Evolutionary conservation across 2,797 vertebrate genomes (phyloP), one percentile per base, ranked within the genome.

Genomic region (Sebastes flavidus): DNA sequence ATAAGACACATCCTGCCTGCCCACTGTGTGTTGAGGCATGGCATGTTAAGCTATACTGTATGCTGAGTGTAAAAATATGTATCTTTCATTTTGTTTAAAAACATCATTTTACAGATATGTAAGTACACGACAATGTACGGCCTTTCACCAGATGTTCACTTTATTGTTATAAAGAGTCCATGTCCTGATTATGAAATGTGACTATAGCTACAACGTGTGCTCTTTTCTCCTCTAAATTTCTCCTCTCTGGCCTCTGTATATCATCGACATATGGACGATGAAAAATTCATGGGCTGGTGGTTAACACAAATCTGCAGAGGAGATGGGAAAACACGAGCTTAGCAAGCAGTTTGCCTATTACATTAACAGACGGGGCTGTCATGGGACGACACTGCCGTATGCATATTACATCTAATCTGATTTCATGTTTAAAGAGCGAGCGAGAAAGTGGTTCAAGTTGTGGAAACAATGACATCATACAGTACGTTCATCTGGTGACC

Each of bases 391-490:
- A 92, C 80, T 78, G 88, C 81, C 75, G 73, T 89, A 84, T 91
- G 88, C 91, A 92, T 92, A 92, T 92, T 92, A 92, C 87, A 92
- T 88, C 83, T 92, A 92, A 92, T 93, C 90, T 90, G 83, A 92
- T 94, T 91, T 91, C 78, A 87, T 89, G 90, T 95, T 90, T 91
- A 89, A 91, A 92, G 85, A 89, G 87, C 77, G 65, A 87, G 87
- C 16, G 54, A 90, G 90, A 90, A 88, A 93, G 88, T 80, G 93
- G 73, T 90, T 92, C 85, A 91, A 91, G 88, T 92, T 92, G 90
- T 91, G 91, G 91, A 94, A 95, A 94, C 91, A 89, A 91, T 94
- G 89, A 94, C 92, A 91, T 94, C 92, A 94, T 85, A 32, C 80
- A 76, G 77, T 80, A 83, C 38, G 77, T 72, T 91, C 82, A 80